phyloP scores from a whole-genome alignment of 23 tunicate genomes.

The Ascidia mentula region DNA sequence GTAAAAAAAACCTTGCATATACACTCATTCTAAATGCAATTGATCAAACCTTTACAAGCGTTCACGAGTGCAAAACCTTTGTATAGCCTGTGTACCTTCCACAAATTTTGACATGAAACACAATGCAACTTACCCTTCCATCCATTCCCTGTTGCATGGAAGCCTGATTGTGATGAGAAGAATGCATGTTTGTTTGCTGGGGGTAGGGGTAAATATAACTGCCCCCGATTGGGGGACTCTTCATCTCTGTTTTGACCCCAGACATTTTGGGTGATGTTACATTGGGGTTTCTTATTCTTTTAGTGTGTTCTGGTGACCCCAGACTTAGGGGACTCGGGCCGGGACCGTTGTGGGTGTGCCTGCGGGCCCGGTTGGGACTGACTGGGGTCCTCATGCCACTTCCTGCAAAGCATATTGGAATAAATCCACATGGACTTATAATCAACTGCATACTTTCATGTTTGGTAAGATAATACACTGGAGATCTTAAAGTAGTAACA shows the following conservation, averaged over 20 bases:
- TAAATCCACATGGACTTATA: too few relatives aligned
- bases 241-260: slow-evolving; percentile 65
- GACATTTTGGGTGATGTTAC: slow-evolving; percentile 55
- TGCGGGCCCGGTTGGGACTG: slow-evolving; percentile 64
- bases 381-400: slow-evolving; percentile 35
- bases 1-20: too few relatives aligned
- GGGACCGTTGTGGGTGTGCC: slow-evolving; percentile 92
- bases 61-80: too few relatives aligned
- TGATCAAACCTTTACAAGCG: too few relatives aligned
- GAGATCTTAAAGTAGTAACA: too few relatives aligned
- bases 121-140: slow-evolving; percentile 13
- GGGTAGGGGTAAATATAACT: slow-evolving; percentile 59
- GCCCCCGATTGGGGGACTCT: slow-evolving; percentile 73
- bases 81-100: too few relatives aligned
- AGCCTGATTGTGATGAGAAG: not conserved
- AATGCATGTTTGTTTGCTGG: slow-evolving; percentile 13
- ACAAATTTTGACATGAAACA: too few relatives aligned
- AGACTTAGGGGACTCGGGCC: slow-evolving; percentile 85
- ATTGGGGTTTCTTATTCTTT: slow-evolving; percentile 74
- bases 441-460: too few relatives aligned
- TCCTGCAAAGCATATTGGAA: too few relatives aligned
- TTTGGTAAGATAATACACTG: too few relatives aligned
- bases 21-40: too few relatives aligned
- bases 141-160: not conserved
- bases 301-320: slow-evolving; percentile 60